Percentiles rank a stretch among this genome's conserved stretches.
phyloP scores from a whole-genome alignment of 2,113 vertebrate genomes.

The Hystrix cristata region DNA sequence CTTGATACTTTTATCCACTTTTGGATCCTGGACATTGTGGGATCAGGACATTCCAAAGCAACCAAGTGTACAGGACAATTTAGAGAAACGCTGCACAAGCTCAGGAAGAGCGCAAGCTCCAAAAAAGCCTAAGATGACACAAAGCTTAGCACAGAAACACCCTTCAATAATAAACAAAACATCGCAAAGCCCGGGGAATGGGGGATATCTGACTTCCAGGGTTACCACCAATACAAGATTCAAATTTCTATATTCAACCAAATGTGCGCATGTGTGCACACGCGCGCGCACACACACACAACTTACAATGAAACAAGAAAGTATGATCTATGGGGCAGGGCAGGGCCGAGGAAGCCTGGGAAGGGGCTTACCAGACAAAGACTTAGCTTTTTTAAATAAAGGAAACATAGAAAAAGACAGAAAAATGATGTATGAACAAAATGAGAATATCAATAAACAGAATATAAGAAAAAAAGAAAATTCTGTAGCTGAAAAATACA shows the following conservation, averaged over 20 bases:
- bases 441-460: not conserved
- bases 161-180: not conserved
- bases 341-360: not conserved
- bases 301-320: slow-evolving; percentile 4
- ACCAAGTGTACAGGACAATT: not conserved
- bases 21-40: not conserved
- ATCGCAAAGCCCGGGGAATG: not conserved
- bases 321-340: not conserved
- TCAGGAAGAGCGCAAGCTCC: not conserved
- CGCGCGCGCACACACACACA: not conserved
- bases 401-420: not conserved
- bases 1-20: not conserved
- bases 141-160: not conserved
- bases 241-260: not conserved
- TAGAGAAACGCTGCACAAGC: not conserved
- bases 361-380: not conserved
- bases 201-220: not conserved
- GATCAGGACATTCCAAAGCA: not conserved
- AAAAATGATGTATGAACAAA: not conserved
- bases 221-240: slow-evolving; percentile 14
- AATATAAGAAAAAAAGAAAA: not conserved
- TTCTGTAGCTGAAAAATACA: not conserved
- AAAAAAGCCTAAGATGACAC: not conserved
- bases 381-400: not conserved
- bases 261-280: not conserved